Evolutionary conservation across 2,888 invertebrate species (phyloP), one percentile per base, ranked within the genome.

Genomic region (Philereme transversata): DNA sequence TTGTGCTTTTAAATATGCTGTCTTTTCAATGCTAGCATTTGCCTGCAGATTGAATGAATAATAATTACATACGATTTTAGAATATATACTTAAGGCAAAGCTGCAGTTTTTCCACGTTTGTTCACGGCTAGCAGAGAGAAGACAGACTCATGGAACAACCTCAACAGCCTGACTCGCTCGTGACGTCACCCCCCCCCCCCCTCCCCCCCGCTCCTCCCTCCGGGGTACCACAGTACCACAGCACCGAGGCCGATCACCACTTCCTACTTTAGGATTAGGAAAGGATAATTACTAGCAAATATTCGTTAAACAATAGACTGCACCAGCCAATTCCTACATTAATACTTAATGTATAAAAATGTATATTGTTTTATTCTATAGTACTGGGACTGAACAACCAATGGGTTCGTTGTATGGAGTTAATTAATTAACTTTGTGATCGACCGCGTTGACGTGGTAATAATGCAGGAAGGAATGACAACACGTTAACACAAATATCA

Each of bases 1-100:
- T 86, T 86, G 85, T 86, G 86, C 86, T 80, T 73, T 79, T 70
- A 73, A 8, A 8, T 69, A 64, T 67, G 72, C 76, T 74, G 75
- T 83, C 79, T 79, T 75, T 69, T 75, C 79, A 80, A 68, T 75
- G 77, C 79, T 79, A 82, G 73, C 68, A 63, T 66, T 35, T 50
- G 55, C 49, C 38, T 50, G 55, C 49, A 34, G 49, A 35, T 44
- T 56, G n/a, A 64, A 45, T 5, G 11, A 11, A 45, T 55, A 51
- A 58, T 43, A 58, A 50, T 35, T 54, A 55, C 40, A 38, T 22
- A 55, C 54, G 51, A 62, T 43, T 60, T 61, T 70, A 69, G 57
- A 62, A 66, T 64, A 65, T 52, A 41, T 43, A 51, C 48, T 22
- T 54, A 67, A 51, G 58, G 55, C 67, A 62, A 61, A 51, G 48